Evolutionary conservation across 2,888 invertebrate genomes (phyloP), one percentile per base, ranked within the genome.

Genomic region (Exephanes ischioxanthus): DNA sequence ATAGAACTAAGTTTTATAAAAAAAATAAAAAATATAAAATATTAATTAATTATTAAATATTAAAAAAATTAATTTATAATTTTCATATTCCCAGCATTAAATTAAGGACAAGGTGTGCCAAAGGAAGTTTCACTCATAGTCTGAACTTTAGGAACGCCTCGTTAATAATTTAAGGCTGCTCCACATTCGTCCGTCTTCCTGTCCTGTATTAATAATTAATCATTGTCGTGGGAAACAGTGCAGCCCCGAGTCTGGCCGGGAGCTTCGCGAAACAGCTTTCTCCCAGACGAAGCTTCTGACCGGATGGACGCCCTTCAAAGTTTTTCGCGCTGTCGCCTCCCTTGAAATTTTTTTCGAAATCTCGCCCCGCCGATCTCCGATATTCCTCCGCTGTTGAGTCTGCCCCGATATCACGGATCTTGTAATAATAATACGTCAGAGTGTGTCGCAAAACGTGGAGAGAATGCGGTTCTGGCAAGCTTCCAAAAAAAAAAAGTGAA

Each of bases 401-500:
- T 16, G 3, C 45, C 16, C 45, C 45, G 3, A 45, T 45, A 45
- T 45, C 45, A 2, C 45, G 16, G 45, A 45, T 16, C 45, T 45
- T 45, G 58, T 76, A 61, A 30, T 7, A 63, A 63, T 63, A 63
- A 33, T 78, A 82, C 84, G 86, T 83, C 86, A 84, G 73, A 68
- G 67, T 61, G 30, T 61, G 68, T 58, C 82, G 63, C 80, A 87
- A 85, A 72, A 87, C 89, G 88, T 89, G 90, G 88, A 88, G 88
- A 88, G 87, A 92, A 92, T 93, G 93, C 93, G 92, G 93, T 89
- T 92, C 89, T 93, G 93, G 93, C 92, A 45, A 26, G 7, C 63
- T 11, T 91, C 93, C 93, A 93, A 91, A 91, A 81, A 81, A 91
- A 45, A 45, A 45, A 45, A 45, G 90, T 91, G 89, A 90, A 90